Conservation (phyloP, 2,888 invertebrate genomes). For the Spatulosminthurus flaviceps region DNA sequence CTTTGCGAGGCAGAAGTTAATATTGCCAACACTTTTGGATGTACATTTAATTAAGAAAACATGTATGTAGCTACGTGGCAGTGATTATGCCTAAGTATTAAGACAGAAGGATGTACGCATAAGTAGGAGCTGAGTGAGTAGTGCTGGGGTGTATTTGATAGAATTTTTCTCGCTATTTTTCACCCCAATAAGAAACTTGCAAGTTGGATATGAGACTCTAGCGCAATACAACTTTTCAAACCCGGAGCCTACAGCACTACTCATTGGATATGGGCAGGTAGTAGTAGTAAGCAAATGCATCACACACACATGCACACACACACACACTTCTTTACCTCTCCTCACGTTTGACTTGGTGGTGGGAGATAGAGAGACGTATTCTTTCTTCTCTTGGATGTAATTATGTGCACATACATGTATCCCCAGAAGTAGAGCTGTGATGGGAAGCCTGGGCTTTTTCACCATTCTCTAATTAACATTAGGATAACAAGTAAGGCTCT, state of each 20-base stretch:
- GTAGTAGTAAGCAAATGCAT: not conserved
- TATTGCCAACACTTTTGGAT: too few species aligned
- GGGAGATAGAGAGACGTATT: not conserved
- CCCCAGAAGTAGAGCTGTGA: constrained; percentile 1
- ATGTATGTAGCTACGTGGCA: too few species aligned
- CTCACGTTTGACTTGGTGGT: not conserved
- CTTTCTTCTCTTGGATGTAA: not conserved
- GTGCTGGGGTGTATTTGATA: too few species aligned
- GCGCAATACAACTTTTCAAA: not conserved
- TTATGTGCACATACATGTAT: constrained; percentile 4
- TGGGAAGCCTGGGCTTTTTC: constrained; percentile 40
- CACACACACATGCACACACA: not conserved
- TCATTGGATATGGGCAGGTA: not conserved
- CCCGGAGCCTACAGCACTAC: too few species aligned
- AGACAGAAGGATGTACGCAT: too few species aligned
- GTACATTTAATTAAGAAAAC: too few species aligned
- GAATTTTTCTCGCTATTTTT: not conserved
- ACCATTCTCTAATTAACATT: constrained; percentile 52
- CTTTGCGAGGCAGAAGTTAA: too few species aligned
- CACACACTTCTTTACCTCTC: not conserved
- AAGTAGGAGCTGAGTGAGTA: too few species aligned
- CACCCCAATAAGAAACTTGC: not conserved
- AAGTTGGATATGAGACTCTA: not conserved
- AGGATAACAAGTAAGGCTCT: constrained; percentile 47
- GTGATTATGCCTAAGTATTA: too few species aligned